Base-by-base conservation (phyloP, 2,113 vertebrate species). In the Platysternon megacephalum region DNA sequence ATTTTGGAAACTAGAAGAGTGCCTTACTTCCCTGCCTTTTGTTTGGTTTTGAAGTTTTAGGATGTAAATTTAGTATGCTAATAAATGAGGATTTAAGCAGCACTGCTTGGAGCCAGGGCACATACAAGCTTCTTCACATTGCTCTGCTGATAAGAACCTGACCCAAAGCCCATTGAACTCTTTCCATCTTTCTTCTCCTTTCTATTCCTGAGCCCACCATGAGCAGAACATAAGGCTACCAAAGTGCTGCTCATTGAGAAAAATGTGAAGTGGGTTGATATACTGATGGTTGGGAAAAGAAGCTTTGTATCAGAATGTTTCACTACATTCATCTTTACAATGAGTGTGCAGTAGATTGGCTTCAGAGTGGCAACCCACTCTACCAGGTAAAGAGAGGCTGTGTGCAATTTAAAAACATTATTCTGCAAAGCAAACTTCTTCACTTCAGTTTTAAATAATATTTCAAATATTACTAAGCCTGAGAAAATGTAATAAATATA, bases 101-200 rank as follows among this genome's bases (percentile, higher is more conserved):
- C 24, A 56, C 3, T 82, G 53, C 8, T 13, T 56, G 39, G 26
- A 17, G 4, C 39, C 26, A 29, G 39, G 24, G 42, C 91, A 51
- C 28, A 78, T 74, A 13, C 11, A 8, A 0, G 0, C 32, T 82
- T 92, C 44, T 39, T 86, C 85, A 35, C 53, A 2, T 13, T 0
- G 0, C 9, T 85, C 93, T 1, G 1, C 13, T 92, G 24, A 26
- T 68, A 55, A 39, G 3, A 88, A 32, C 32, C 94, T 55, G 78
- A 87, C 28, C 85, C 81, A 65, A 93, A 53, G 26, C 5, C 3
- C 9, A 32, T 14, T 87, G 6, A 90, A 13, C 86, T 92, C 17
- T n/a, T 94, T 78, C 42, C 24, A 22, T 42, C 39, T 16, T 79
- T 87, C 35, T 76, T 24, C 19, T 58, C 9, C 65, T 94, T 92